Conservation (phyloP, 2,888 invertebrate genomes). For the Boloria euphrosyne region DNA sequence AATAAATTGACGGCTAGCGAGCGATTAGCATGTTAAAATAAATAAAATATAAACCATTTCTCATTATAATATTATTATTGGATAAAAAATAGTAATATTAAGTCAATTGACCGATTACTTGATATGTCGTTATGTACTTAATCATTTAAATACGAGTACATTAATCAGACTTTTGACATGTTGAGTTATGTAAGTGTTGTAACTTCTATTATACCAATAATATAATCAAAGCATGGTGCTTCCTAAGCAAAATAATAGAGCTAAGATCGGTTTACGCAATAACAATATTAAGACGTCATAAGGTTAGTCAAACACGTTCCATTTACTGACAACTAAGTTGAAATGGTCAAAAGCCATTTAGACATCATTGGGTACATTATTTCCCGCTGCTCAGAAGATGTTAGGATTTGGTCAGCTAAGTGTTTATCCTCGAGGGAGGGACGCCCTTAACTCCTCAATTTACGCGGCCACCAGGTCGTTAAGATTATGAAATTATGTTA, state of each 20-base stretch:
- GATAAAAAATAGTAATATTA: no score
- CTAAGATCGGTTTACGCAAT: neutral
- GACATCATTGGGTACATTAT: constrained; percentile 53
- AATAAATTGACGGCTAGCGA: no score
- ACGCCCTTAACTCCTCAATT: constrained; percentile 70
- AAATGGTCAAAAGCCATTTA: constrained; percentile 39
- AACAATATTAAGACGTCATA: constrained; percentile 11
- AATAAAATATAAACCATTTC: no score
- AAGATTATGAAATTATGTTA: constrained; percentile 79
- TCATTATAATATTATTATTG: no score
- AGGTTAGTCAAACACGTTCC: constrained; percentile 22
- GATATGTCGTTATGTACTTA: no score
- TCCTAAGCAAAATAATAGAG: neutral
- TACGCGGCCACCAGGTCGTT: constrained; percentile 68
- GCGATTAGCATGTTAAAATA: no score
- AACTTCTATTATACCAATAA: no score
- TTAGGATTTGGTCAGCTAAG: constrained; percentile 70
- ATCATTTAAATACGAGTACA: no score
- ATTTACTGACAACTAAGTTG: constrained; percentile 33
- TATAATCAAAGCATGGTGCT: neutral
- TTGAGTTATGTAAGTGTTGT: no score
- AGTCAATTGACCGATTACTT: no score
- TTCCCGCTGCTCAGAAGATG: constrained; percentile 56
- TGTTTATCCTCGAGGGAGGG: constrained; percentile 60
- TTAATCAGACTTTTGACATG: no score